Conservation (phyloP, 2,888 invertebrate species). For the Cataglyphis albicans region DNA sequence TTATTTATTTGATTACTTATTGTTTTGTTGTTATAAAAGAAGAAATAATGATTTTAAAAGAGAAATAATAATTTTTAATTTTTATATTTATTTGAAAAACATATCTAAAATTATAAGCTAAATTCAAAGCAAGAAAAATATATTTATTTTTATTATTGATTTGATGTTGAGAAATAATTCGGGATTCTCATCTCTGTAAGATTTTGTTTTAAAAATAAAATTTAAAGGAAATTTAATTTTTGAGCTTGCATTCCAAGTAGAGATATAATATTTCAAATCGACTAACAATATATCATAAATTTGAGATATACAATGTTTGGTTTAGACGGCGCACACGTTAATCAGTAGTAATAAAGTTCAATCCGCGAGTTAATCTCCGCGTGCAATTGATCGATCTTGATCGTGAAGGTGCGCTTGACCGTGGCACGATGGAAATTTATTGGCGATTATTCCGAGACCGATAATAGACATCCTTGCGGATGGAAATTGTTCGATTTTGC, state of each 20-base stretch:
- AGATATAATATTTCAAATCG: background rate
- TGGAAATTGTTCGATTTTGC: conserved; percentile 49
- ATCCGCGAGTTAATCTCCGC: conserved; percentile 39
- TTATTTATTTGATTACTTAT: conserved; percentile 19
- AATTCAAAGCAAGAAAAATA: background rate
- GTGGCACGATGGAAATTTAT: conserved; percentile 68
- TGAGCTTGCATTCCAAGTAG: background rate
- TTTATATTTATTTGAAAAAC: background rate
- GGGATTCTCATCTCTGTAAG: background rate
- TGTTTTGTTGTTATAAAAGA: background rate
- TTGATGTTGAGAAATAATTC: background rate
- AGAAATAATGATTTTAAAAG: conserved; percentile 1
- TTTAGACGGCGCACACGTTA: conserved; percentile 8
- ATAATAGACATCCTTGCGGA: conserved; percentile 65
- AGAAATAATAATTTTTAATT: conserved; percentile 4
- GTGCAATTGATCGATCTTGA: conserved; percentile 56
- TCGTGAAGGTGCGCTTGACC: conserved; percentile 21
- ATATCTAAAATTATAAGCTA: background rate
- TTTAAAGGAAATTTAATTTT: background rate
- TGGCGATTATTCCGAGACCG: conserved; percentile 68
- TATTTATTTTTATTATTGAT: background rate
- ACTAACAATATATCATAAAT: background rate
- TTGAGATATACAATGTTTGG: background rate
- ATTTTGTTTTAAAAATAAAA: background rate
- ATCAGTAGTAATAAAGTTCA: conserved; percentile 41